Conservation (phyloP, 2,888 invertebrate genomes). For the Eumerus sabulonum region DNA sequence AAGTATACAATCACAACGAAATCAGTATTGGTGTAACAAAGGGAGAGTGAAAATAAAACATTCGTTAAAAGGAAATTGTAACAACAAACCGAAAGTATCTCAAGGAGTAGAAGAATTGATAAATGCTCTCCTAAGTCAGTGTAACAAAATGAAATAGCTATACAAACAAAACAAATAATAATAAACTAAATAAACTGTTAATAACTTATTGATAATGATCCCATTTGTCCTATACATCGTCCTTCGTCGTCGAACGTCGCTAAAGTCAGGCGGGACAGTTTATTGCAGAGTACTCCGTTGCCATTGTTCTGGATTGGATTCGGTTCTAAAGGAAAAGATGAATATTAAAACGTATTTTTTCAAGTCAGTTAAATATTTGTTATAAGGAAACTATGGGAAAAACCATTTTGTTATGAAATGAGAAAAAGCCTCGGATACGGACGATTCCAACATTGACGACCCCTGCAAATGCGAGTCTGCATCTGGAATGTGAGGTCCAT, state of each 20-base stretch:
- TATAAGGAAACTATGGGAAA: too few relatives aligned
- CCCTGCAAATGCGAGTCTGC: too few relatives aligned
- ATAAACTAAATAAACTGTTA: conserved; percentile 74
- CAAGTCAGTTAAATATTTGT: too few relatives aligned
- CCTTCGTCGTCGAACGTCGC: conserved; percentile 95
- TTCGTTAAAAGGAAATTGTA: conserved; percentile 35
- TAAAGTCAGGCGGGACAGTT: conserved; percentile 90
- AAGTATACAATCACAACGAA: conserved; percentile 45
- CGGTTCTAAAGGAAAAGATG: conserved; percentile 74
- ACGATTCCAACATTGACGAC: too few relatives aligned
- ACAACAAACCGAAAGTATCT: neutral
- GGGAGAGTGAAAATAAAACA: conserved; percentile 29
- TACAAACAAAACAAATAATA: conserved; percentile 38
- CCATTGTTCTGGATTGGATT: conserved; percentile 79
- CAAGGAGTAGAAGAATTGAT: neutral
- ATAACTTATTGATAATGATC: conserved; percentile 88
- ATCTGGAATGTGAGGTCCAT: too few relatives aligned
- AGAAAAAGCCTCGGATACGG: too few relatives aligned
- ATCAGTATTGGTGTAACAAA: conserved; percentile 22
- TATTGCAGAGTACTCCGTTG: conserved; percentile 86
- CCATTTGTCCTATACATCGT: conserved; percentile 91
- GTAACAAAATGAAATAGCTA: conserved; percentile 45
- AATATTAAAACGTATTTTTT: too few relatives aligned
- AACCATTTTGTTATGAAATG: too few relatives aligned
- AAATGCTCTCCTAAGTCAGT: conserved; percentile 24